Conservation (phyloP, 2,113 vertebrate genomes). For the Paraplagusia blochii region DNA sequence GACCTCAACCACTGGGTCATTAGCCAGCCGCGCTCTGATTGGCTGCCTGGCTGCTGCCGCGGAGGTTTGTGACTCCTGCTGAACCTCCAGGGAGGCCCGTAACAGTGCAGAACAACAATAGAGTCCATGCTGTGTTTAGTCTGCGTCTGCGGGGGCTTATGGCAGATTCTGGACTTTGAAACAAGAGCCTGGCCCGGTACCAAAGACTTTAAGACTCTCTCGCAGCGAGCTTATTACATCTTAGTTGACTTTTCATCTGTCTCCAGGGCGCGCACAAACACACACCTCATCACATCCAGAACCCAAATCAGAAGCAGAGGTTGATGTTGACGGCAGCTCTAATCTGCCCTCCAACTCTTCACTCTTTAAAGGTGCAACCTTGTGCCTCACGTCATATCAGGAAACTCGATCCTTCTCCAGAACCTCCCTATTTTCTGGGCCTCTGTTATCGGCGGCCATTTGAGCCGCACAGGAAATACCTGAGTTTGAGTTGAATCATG, state of each 20-base stretch:
- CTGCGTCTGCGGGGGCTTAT: conserved; percentile 68
- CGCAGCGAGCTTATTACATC: conserved; percentile 62
- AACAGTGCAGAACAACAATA: conserved; percentile 73
- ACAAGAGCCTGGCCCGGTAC: conserved; percentile 47
- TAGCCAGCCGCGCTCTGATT: conserved; percentile 45
- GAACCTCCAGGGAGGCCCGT: conserved; percentile 51
- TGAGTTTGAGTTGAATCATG: too few relatives aligned
- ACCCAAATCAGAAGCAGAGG: conserved; percentile 40
- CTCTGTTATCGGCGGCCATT: too few relatives aligned
- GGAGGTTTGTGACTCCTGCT: conserved; percentile 55
- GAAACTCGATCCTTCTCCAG: too few relatives aligned
- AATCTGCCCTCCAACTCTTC: conserved; percentile 34
- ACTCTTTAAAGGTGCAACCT: background rate
- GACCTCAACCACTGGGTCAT: conserved; percentile 49
- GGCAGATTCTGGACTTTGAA: conserved; percentile 64
- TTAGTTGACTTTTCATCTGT: conserved; percentile 66
- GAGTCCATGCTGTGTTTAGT: conserved; percentile 72
- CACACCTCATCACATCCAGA: conserved; percentile 28
- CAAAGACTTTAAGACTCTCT: conserved; percentile 70
- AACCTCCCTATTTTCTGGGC: too few relatives aligned
- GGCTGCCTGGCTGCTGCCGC: conserved; percentile 34
- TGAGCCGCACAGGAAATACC: too few relatives aligned
- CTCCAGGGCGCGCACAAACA: conserved; percentile 63
- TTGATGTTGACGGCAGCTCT: conserved; percentile 20
- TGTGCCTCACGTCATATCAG: too few relatives aligned